Base-by-base conservation (phyloP, 2,797 vertebrate species). In the Xiphophorus birchmanni region DNA sequence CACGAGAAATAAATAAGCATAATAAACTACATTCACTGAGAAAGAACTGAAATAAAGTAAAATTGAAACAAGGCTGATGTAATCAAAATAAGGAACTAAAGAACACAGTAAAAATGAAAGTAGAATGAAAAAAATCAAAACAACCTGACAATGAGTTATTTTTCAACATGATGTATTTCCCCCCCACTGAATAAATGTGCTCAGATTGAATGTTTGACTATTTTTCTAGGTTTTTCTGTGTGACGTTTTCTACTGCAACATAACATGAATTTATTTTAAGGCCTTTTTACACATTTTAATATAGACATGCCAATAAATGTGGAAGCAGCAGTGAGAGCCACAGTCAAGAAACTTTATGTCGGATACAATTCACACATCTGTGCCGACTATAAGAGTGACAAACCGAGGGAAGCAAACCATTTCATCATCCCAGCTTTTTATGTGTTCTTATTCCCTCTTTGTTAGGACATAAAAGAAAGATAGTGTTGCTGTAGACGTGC, bases 381-480 rank as follows among this genome's bases (percentile, higher is more conserved):
- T 21, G 63, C 32, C 3, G 63, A 21, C 65, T 71, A 6, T 44
- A 13, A 71, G 56, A 69, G 47, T n/a, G 32, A 74, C 23, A 65
- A 21, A 21, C 0, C 26, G 0, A 50, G 45, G 50, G 72, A 44
- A 69, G 63, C 48, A 76, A 80, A 44, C 73, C 23, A 26, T 78
- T 83, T 15, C 45, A 86, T 86, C 58, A 84, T 89, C 80, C 65
- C 60, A 69, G 65, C 37, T 86, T 79, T 52, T 83, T 21, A 3
- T 81, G 75, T 75, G 23, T 17, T 75, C 44, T 69, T 35, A 60
- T 79, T 80, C 74, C 48, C 13, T 9, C 4, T 69, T 69, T 69
- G 65, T 12, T 45, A 3, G 6, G 29, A 72, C 69, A 45, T 45
- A 45, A 32, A 47, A 72, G 42, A 29, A 72, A 29, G 29, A 45